Evolutionary conservation across 2,113 vertebrate genomes (phyloP), one percentile per base, ranked within the genome.

Genomic region (Paraplagusia blochii): DNA sequence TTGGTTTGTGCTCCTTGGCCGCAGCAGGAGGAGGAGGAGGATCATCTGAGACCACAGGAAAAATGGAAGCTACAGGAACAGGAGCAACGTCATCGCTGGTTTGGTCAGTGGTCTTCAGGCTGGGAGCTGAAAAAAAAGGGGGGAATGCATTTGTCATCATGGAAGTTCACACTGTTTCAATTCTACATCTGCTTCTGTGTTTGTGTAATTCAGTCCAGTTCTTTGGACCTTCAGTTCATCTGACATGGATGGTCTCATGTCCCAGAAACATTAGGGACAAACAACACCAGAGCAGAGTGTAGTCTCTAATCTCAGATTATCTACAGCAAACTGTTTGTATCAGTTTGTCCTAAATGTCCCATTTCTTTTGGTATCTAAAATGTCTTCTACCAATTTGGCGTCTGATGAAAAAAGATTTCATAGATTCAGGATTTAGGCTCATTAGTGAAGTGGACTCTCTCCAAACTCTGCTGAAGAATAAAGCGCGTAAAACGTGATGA

Each of bases 1-100:
- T 63, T 0, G 79, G 5, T n/a, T 82, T 91, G n/a, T 69, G 77
- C 58, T 93, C 92, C 80, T 87, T 91, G 44, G 77, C 65, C 0
- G 10, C 15, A 0, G 64, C 16, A 5, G 77, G 82, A 70, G 64
- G 17, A 5, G 77, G 82, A 70, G 77, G 85, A 52, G 66, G 46
- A 16, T 70, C 85, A 16, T 88, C 87, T 0, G 17, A 9, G 0
- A 39, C 0, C 4, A 33, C 1, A 0, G 52, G 6, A 17, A 43
- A 2, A 0, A 35, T 1, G 2, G 13, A 62, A 40, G 62, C 59
- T 57, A 44, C 35, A 0, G 4, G 5, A 4, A 47, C 58, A 57
- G 44, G 33, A 0, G 4, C 4, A 4, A 47, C 58, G 5, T 86
- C 84, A 58, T 89, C 88, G 1, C 0, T 43, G 59, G 69, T 73